Conservation (phyloP, 2,797 vertebrate genomes). For the Schizopygopsis pylzovi region DNA sequence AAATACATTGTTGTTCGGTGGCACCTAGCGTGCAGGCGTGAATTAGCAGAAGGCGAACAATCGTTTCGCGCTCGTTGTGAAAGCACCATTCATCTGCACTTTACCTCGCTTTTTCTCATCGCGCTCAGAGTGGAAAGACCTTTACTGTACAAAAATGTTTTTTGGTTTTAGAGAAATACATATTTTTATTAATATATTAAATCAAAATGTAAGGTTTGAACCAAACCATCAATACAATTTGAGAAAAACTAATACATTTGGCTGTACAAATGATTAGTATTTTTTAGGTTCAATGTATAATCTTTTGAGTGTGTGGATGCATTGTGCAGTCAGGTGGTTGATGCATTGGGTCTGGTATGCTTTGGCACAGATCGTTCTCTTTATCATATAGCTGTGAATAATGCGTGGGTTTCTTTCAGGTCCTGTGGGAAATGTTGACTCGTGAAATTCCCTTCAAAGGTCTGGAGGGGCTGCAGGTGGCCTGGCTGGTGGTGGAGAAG, state of each 20-base stretch:
- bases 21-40: too few species aligned
- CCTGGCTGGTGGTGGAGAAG: conserved; percentile 99
- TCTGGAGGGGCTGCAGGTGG: conserved; percentile 98
- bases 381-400: background rate
- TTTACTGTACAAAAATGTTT: background rate
- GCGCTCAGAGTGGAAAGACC: too few species aligned
- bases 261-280: background rate
- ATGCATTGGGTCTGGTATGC: background rate
- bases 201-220: background rate
- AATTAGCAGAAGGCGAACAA: too few species aligned
- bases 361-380: background rate
- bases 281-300: background rate
- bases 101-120: too few species aligned
- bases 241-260: background rate
- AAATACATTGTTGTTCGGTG: too few species aligned
- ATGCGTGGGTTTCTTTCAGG: conserved; percentile 75
- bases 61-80: too few species aligned
- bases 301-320: background rate
- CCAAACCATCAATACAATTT: background rate
- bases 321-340: background rate
- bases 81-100: too few species aligned
- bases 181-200: background rate
- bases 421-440: conserved; percentile 99
- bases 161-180: background rate
- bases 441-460: conserved; percentile 99